Percentiles rank a stretch among this genome's conserved stretches.
Conservation (phyloP, 2,797 vertebrate species). For the Enteromius anoplus region DNA sequence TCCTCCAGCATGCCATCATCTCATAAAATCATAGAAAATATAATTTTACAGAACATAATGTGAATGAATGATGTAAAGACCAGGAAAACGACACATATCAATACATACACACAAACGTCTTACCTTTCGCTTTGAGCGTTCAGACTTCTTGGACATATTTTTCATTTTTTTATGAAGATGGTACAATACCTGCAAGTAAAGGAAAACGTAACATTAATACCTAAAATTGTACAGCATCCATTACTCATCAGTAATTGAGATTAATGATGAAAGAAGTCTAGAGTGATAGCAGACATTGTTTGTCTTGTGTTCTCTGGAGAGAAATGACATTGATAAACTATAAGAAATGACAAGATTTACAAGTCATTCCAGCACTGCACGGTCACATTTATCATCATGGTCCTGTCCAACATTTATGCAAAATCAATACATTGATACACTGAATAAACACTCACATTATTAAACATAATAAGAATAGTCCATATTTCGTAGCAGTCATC, state of each 20-base stretch:
- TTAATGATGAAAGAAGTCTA: background rate
- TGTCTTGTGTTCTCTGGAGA: background rate
- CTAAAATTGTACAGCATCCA: background rate
- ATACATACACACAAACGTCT: constrained; percentile 10
- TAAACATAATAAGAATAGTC: background rate
- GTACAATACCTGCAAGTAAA: constrained; percentile 76
- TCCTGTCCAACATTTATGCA: background rate
- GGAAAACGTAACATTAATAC: background rate
- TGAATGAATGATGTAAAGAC: background rate
- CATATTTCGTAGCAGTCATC: background rate
- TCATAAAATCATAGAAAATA: background rate
- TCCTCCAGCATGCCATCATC: background rate
- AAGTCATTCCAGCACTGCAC: background rate
- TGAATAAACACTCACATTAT: background rate
- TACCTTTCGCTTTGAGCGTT: constrained; percentile 86
- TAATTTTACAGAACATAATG: background rate
- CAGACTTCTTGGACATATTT: constrained; percentile 86
- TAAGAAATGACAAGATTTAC: background rate
- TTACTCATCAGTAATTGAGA: background rate
- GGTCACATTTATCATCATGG: background rate
- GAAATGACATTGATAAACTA: background rate
- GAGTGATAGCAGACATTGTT: background rate
- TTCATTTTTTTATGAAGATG: constrained; percentile 88
- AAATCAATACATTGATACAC: background rate
- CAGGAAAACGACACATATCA: background rate